Evolutionary conservation across 2,113 vertebrate species (phyloP).

Genomic region (Phasianus colchicus): DNA sequence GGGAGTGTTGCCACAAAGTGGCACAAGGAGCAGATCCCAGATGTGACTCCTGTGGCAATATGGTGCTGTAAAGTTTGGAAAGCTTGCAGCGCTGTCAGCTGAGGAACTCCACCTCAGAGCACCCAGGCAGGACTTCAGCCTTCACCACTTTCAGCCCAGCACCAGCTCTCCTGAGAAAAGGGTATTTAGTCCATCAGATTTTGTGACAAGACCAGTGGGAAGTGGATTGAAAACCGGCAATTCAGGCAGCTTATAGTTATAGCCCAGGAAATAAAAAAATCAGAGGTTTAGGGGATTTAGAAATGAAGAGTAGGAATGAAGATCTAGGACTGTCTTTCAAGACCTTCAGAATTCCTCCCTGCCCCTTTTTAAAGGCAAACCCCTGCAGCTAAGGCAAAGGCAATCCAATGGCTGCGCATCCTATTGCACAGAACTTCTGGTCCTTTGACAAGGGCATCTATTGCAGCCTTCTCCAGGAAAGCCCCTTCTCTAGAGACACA

Average conservation of each 20-base stretch:
- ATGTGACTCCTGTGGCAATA: neutral
- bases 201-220: conserved; percentile 3
- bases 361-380: neutral
- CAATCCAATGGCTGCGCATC: neutral
- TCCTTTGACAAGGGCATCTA: neutral
- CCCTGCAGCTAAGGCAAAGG: neutral
- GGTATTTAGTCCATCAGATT: conserved; percentile 33
- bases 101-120: neutral
- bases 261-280: conserved; percentile 32
- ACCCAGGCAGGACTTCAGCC: neutral
- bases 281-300: conserved; percentile 17
- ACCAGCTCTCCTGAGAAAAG: neutral
- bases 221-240: conserved; percentile 26
- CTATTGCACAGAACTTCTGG: neutral
- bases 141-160: neutral
- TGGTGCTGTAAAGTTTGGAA: neutral
- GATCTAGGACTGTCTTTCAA: neutral
- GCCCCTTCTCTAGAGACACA: neutral
- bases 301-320: conserved; percentile 10
- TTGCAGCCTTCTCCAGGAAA: neutral
- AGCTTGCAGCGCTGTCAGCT: neutral
- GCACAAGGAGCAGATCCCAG: neutral
- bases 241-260: conserved; percentile 16
- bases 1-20: neutral
- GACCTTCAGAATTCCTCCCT: neutral